phyloP scores from a whole-genome alignment of 1,140 invertebrate species.

The Orchestia grillus region DNA sequence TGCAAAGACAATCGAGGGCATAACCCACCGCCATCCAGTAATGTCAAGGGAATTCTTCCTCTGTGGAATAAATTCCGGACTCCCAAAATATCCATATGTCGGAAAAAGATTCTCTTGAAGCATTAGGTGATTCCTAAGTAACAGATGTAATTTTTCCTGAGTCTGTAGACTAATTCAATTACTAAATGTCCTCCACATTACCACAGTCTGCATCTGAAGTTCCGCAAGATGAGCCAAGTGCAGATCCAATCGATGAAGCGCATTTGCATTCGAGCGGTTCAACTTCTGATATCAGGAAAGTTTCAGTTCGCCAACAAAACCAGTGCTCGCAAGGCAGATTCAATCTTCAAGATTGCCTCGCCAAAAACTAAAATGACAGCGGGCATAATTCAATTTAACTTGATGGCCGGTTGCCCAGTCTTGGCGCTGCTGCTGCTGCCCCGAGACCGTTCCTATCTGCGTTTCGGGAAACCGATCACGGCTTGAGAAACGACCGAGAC shows the following conservation, averaged over 20 bases:
- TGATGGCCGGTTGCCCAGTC: not conserved
- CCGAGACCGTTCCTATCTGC: not conserved
- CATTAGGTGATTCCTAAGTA: not conserved
- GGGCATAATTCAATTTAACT: conserved; percentile 6
- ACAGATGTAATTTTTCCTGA: not conserved
- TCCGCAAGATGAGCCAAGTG: not conserved
- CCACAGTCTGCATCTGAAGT: not conserved
- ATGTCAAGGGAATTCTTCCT: not conserved
- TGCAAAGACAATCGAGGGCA: not conserved
- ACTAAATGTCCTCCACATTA: not conserved
- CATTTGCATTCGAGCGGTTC: not conserved
- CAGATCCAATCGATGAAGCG: not conserved
- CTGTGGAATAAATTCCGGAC: not conserved
- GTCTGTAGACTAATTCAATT: not conserved
- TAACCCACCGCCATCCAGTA: not conserved
- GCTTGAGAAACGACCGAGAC: not conserved
- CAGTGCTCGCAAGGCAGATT: not conserved
- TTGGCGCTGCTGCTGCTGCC: not conserved
- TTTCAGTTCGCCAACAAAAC: not conserved
- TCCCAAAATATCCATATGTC: not conserved
- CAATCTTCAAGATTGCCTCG: conserved; percentile 39
- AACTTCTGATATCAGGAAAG: conserved; percentile 39
- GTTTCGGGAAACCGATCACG: conserved; percentile 15
- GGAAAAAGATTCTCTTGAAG: not conserved
- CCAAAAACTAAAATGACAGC: conserved; percentile 12